These are phyloP conservation scores for Petrocephalus microphthalmus DNA, from an alignment of 2,113 vertebrate species.

Conservation along the genomic window DNA sequence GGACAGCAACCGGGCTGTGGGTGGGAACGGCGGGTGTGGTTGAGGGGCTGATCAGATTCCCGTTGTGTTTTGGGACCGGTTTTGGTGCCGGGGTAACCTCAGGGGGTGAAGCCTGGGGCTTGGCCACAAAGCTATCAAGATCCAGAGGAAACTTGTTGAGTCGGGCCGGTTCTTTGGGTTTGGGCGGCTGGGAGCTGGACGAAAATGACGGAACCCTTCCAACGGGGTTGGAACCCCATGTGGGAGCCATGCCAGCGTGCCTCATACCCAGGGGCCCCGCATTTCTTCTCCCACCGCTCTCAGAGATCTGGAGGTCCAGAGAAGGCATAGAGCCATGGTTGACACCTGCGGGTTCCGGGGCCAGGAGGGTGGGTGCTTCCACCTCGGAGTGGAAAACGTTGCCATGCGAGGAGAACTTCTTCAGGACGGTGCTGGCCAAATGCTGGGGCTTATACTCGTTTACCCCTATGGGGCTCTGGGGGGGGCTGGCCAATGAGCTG, in stretches of 20 bases:
- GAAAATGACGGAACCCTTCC: constrained; percentile 45
- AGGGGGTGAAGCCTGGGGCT: background rate
- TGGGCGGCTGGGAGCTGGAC: constrained; percentile 37
- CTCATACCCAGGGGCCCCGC: constrained; percentile 42
- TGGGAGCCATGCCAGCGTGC: constrained; percentile 31
- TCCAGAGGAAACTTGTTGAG: constrained; percentile 62
- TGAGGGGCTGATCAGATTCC: background rate
- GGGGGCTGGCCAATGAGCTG: constrained; percentile 43
- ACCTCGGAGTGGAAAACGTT: constrained; percentile 59
- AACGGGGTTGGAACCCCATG: constrained; percentile 42
- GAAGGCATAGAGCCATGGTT: constrained; percentile 64
- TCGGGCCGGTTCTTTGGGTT: constrained; percentile 48
- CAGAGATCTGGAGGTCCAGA: constrained; percentile 66
- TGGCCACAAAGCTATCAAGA: constrained; percentile 50
- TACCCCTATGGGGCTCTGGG: constrained; percentile 35
- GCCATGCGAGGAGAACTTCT: constrained; percentile 67
- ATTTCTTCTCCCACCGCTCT: constrained; percentile 44
- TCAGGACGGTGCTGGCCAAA: constrained; percentile 38
- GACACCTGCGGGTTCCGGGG: constrained; percentile 34
- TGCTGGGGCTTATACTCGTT: constrained; percentile 31
- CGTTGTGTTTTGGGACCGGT: background rate
- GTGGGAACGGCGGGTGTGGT: constrained; percentile 14
- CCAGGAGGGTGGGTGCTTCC: constrained; percentile 38
- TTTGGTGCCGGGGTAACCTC: background rate
- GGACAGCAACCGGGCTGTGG: background rate